These are phyloP conservation scores for Gopherus evgoodei DNA, from an alignment of 2,113 vertebrate genomes.

Conservation along the genomic window DNA sequence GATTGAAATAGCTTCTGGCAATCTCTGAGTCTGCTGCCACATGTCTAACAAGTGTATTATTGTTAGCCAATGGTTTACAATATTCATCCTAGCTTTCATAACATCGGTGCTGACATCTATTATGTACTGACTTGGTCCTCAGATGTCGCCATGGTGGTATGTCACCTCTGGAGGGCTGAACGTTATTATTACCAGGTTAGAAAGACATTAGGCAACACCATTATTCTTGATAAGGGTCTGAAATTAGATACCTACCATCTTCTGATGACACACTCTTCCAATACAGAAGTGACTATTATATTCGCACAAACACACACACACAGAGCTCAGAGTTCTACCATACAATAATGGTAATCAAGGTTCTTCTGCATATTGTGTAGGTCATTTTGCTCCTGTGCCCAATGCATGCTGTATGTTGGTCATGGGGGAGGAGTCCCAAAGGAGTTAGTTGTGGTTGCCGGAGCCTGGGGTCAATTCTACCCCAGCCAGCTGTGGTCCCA, in stretches of 20 bases:
- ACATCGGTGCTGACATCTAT: neutral
- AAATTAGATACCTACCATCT: neutral
- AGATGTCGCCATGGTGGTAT: neutral
- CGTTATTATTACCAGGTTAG: neutral
- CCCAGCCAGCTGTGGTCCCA: neutral
- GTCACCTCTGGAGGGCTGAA: neutral
- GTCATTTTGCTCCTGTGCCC: neutral
- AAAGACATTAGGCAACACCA: neutral
- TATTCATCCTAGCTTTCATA: neutral
- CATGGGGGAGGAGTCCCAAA: neutral
- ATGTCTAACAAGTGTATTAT: slow-evolving; percentile 49
- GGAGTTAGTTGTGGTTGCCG: neutral
- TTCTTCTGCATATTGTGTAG: neutral
- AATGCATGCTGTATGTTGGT: neutral
- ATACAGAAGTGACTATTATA: neutral
- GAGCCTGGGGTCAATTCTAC: neutral
- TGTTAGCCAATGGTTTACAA: slow-evolving; percentile 36
- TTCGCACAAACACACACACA: neutral
- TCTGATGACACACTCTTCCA: neutral
- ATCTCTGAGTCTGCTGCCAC: slow-evolving; percentile 11
- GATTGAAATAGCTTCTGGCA: slow-evolving; percentile 38
- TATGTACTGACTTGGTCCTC: neutral
- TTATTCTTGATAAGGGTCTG: neutral
- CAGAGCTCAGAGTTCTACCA: neutral
- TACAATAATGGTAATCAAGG: neutral